A percentile compares a stretch with the other conserved stretches of the same genome.
Evolutionary conservation across 2,888 invertebrate genomes (phyloP).

Genomic region (Stenoptilia bipunctidactyla): DNA sequence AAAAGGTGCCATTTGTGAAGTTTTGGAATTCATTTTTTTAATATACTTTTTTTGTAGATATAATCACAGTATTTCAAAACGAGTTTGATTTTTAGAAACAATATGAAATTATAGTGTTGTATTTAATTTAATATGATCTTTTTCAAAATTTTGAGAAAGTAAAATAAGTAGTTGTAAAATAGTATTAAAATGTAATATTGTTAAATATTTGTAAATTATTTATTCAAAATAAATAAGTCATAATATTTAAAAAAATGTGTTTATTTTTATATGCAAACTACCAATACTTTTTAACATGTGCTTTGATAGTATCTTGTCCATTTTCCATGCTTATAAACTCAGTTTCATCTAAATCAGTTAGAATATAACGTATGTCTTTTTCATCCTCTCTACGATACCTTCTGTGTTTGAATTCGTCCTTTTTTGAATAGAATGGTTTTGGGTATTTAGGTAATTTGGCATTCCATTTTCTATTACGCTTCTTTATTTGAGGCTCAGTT

Average conservation of each 20-base stretch:
- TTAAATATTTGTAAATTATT: background rate
- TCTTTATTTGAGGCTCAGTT: slow-evolving; percentile 22
- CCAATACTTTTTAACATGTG: slow-evolving; percentile 44
- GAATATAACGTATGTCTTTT: slow-evolving; percentile 29
- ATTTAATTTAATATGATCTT: no score
- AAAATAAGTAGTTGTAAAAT: no score
- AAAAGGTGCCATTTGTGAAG: no score
- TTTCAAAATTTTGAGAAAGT: no score
- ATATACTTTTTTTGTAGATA: no score
- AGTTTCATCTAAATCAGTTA: slow-evolving; percentile 47
- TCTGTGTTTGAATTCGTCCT: slow-evolving; percentile 21
- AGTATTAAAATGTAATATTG: background rate
- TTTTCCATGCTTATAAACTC: slow-evolving; percentile 34
- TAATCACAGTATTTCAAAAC: no score
- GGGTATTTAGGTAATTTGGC: slow-evolving; percentile 32
- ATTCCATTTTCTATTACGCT: slow-evolving; percentile 26
- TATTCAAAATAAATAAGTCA: background rate
- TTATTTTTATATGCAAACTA: slow-evolving; percentile 12
- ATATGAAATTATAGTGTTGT: no score
- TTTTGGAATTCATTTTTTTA: no score
- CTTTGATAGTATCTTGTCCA: slow-evolving; percentile 30
- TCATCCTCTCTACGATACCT: slow-evolving; percentile 30
- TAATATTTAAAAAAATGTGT: background rate
- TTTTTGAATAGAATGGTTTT: slow-evolving; percentile 39
- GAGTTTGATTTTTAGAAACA: no score